Evolutionary conservation across 2,113 vertebrate genomes (phyloP), one percentile per base, ranked within the genome.

Genomic region (Pluvialis apricaria): DNA sequence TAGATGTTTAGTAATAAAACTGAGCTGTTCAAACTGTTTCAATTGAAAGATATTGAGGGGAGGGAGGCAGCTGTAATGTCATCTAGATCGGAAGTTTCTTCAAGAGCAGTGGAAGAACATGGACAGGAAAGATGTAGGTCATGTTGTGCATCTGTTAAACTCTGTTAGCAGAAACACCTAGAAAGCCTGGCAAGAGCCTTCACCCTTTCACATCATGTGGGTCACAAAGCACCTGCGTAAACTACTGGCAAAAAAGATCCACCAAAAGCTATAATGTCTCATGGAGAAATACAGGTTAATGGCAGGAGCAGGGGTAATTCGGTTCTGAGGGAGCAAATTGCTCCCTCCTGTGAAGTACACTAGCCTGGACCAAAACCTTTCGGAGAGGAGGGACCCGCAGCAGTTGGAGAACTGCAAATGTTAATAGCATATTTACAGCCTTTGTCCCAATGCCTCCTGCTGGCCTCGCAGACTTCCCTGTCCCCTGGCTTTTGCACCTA

Each of bases 301-400:
- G 25, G 31, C 55, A 76, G 57, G 16, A 69, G 29, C 11, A 73
- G 49, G 58, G 49, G 61, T 19, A 28, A 28, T 45, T 86, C 25
- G 3, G 0, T 9, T 49, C 49, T 49, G 49, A 49, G 49, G 49
- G 49, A 49, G 57, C 28, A 51, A 65, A 42, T 5, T 38, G 38
- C 24, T 69, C 21, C 47, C 40, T 62, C 42, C 51, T 11, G 28
- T n/a, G 17, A 62, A 40, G 47, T 51, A 49, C 13, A 26, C 0
- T 1, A 44, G 45, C 29, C 21, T 42, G 18, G 47, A 82, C n/a
- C 11, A 55, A 54, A 55, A 16, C 17, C 34, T 32, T 25, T 19
- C 2, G 1, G n/a, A 36, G 20, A 36, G 20, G 15, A 58, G 16
- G 49, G n/a, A 15, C 6, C 17, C 0, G 1, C n/a, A 28, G n/a